phyloP scores from a whole-genome alignment of 2,113 vertebrate genomes.

The Podocnemis expansa region DNA sequence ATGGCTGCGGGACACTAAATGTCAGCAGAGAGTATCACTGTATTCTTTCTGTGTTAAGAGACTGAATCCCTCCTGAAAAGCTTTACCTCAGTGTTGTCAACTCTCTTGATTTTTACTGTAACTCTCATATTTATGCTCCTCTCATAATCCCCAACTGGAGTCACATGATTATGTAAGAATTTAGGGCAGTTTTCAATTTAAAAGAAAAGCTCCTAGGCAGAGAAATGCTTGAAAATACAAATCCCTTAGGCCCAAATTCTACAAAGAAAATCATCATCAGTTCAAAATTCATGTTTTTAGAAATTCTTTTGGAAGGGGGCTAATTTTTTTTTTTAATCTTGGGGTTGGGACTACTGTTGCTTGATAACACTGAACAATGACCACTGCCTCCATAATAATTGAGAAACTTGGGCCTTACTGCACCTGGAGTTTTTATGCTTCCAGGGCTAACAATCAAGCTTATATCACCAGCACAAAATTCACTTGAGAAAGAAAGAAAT shows the following conservation, averaged over 20 bases:
- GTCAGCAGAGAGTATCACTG: neutral
- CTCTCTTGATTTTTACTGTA: neutral
- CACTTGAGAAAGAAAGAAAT: neutral
- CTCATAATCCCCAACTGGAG: neutral
- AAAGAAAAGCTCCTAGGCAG: neutral
- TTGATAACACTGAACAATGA: neutral
- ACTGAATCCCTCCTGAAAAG: neutral
- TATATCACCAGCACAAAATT: neutral
- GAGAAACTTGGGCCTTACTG: neutral
- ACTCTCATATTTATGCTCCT: neutral
- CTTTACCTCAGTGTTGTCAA: neutral
- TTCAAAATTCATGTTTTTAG: neutral
- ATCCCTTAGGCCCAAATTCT: neutral
- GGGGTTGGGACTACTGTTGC: neutral
- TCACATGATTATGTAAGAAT: neutral
- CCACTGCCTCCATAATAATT: accelerated
- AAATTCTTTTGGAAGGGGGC: neutral
- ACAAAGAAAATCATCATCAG: neutral
- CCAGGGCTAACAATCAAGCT: neutral
- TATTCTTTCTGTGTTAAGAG: neutral
- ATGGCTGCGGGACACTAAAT: neutral
- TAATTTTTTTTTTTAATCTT: neutral
- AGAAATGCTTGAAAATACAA: neutral
- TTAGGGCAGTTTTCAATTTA: neutral
- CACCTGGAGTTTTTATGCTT: neutral